Evolutionary conservation across 2,113 vertebrate species (phyloP).

Genomic region (Corythornis madagascariensis): DNA sequence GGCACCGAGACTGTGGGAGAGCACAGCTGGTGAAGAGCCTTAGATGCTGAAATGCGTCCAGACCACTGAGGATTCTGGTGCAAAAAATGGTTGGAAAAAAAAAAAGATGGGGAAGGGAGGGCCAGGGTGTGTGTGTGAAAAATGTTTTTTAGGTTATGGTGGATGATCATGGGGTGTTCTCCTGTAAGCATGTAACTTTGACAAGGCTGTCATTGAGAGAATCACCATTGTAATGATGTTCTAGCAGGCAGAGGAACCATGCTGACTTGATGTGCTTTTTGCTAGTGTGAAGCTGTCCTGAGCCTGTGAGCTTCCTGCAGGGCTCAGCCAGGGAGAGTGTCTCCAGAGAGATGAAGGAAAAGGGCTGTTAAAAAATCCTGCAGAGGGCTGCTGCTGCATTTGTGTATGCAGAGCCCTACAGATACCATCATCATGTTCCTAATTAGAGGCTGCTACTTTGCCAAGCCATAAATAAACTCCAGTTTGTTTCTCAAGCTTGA

Average conservation of each 20-base stretch:
- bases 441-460: neutral
- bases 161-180: neutral
- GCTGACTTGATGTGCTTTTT: neutral
- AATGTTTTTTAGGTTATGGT: neutral
- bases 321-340: neutral
- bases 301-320: neutral
- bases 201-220: neutral
- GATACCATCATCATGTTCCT: neutral
- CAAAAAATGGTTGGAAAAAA: neutral
- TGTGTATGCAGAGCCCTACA: neutral
- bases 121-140: neutral
- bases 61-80: neutral
- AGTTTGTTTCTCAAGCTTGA: neutral
- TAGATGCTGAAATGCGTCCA: neutral
- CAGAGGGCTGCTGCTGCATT: neutral
- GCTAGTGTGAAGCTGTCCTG: neutral
- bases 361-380: neutral
- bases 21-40: too few relatives aligned
- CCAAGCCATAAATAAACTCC: neutral
- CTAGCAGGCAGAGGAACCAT: rapidly evolving
- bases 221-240: neutral
- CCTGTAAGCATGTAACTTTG: neutral
- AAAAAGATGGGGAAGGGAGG: neutral
- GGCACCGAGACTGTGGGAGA: neutral
- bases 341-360: neutral